These are phyloP conservation scores for Salvator merianae DNA, from an alignment of 2,113 vertebrate species.

Conservation along the genomic window DNA sequence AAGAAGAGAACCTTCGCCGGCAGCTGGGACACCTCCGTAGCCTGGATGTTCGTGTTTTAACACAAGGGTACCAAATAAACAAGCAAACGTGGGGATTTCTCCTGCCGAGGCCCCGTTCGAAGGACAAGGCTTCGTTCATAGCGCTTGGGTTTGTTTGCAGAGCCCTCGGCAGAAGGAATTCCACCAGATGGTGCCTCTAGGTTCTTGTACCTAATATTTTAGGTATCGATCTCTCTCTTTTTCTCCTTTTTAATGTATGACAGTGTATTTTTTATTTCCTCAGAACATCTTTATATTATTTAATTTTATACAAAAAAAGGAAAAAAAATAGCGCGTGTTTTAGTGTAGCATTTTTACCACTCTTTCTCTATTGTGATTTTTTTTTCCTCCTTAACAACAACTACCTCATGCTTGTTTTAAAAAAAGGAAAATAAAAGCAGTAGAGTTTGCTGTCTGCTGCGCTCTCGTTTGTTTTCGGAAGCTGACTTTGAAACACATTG, in stretches of 20 bases:
- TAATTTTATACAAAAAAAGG: slow-evolving; percentile 63
- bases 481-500: no score
- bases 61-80: background rate
- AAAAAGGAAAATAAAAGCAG: slow-evolving; percentile 55
- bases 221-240: slow-evolving; percentile 50
- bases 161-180: background rate
- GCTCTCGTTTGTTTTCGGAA: slow-evolving; percentile 11
- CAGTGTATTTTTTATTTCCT: slow-evolving; percentile 67
- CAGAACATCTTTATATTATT: slow-evolving; percentile 67
- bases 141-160: background rate
- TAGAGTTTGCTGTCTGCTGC: slow-evolving; percentile 44
- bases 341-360: slow-evolving; percentile 70
- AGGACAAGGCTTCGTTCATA: background rate
- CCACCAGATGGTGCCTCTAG: slow-evolving; percentile 22
- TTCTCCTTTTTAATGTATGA: slow-evolving; percentile 57
- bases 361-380: slow-evolving; percentile 49
- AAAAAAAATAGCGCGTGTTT: slow-evolving; percentile 69
- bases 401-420: slow-evolving; percentile 80
- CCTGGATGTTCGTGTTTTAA: slow-evolving; percentile 52
- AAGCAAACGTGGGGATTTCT: no score
- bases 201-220: slow-evolving; percentile 68
- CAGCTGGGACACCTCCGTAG: slow-evolving; percentile 55
- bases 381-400: slow-evolving; percentile 71
- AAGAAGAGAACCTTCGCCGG: slow-evolving; percentile 61
- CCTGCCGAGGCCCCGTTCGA: background rate